Evolutionary conservation across 2,797 vertebrate genomes (phyloP).

Genomic region (Cuculus canorus): DNA sequence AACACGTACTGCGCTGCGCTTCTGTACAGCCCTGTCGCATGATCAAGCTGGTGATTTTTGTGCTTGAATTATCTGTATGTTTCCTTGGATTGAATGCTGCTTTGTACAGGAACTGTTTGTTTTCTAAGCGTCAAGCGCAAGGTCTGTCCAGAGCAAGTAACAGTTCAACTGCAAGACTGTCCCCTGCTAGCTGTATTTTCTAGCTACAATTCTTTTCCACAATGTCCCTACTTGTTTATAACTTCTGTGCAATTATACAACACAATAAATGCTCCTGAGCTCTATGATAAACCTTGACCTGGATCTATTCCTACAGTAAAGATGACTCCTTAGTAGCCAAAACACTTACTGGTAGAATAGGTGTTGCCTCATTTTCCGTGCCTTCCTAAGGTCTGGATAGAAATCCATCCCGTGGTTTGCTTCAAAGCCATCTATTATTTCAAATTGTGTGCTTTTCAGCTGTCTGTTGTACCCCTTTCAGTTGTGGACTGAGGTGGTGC

Average conservation of each 20-base stretch:
- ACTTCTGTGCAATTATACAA: background rate
- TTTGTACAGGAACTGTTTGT: conserved; percentile 19
- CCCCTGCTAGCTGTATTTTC: background rate
- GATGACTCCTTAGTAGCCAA: background rate
- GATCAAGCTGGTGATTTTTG: conserved; percentile 46
- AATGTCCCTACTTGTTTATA: background rate
- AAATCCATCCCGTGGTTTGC: background rate
- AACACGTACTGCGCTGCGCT: conserved; percentile 21
- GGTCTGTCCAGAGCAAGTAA: background rate
- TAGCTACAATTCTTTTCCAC: background rate
- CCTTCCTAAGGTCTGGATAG: background rate
- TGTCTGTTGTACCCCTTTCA: background rate
- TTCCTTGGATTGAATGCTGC: conserved; percentile 28
- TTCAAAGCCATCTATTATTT: background rate
- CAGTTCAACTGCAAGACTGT: background rate
- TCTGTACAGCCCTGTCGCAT: conserved; percentile 28
- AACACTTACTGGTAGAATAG: background rate
- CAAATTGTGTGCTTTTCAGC: background rate
- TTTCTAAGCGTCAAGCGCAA: conserved; percentile 33
- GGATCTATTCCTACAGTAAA: background rate
- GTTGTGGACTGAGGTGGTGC: background rate
- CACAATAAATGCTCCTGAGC: background rate
- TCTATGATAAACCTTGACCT: background rate
- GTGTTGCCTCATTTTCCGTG: background rate
- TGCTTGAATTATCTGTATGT: conserved; percentile 19